These are phyloP conservation scores for Calameuta pallipes DNA, from an alignment of 2,888 invertebrate genomes.

Conservation along the genomic window DNA sequence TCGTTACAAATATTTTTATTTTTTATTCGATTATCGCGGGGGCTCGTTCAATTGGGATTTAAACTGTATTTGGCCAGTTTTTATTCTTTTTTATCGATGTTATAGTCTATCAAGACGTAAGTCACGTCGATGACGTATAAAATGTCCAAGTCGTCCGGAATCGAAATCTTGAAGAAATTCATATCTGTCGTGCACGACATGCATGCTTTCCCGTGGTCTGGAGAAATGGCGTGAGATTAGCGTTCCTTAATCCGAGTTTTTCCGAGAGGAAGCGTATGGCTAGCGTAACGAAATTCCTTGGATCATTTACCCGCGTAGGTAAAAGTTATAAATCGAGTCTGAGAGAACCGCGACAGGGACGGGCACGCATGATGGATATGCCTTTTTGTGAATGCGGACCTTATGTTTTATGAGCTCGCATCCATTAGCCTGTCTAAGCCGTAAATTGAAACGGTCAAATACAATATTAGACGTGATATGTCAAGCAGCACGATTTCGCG, in stretches of 20 bases:
- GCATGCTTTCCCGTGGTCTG: not conserved
- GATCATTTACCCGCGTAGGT: conserved; percentile 18
- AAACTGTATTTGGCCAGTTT: not conserved
- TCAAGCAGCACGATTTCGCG: conserved; percentile 40
- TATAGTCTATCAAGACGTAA: not conserved
- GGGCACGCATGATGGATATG: conserved; percentile 32
- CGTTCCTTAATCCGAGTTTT: not conserved
- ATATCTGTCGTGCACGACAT: not conserved
- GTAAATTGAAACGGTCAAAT: conserved; percentile 45
- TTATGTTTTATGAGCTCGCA: conserved; percentile 44
- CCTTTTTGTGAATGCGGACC: conserved; percentile 29
- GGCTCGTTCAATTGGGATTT: not conserved
- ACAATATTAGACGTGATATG: conserved; percentile 37
- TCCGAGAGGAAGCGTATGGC: not conserved
- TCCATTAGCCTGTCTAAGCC: conserved; percentile 39
- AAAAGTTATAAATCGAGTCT: conserved; percentile 30
- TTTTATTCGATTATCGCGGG: not conserved
- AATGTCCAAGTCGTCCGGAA: too few relatives aligned
- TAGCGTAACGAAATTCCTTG: conserved; percentile 6
- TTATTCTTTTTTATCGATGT: not conserved
- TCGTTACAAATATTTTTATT: not conserved
- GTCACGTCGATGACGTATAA: not conserved
- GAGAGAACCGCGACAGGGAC: conserved; percentile 26
- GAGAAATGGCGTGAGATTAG: not conserved
- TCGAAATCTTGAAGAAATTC: not conserved